A percentile compares a stretch with the other conserved stretches of the same genome.
Evolutionary conservation across 2,888 invertebrate genomes (phyloP).

Genomic region (Heliconius aoede): DNA sequence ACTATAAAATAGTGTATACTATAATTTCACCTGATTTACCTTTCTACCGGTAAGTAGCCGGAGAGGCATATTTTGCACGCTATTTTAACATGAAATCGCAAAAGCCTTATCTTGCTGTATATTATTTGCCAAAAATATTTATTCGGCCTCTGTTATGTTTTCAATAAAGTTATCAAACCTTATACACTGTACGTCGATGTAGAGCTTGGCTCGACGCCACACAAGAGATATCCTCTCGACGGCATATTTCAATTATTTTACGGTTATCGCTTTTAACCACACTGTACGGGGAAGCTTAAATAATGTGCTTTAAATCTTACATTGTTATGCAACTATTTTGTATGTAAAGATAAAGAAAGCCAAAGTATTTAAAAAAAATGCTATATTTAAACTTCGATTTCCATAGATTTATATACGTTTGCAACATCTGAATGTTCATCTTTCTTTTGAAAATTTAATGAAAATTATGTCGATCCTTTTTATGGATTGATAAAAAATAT

Average conservation of each 20-base stretch:
- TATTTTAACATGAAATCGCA: constrained; percentile 60
- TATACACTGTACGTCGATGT: constrained; percentile 42
- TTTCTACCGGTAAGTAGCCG: constrained; percentile 58
- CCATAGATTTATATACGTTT: not conserved
- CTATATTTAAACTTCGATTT: not conserved
- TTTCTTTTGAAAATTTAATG: too few relatives aligned
- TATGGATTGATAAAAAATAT: not conserved
- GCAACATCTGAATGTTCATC: not conserved
- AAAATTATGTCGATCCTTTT: too few relatives aligned
- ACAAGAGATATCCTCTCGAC: constrained; percentile 55
- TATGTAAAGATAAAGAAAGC: not conserved
- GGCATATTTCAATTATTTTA: constrained; percentile 67
- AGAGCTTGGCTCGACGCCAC: constrained; percentile 65
- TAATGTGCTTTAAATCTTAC: constrained; percentile 7
- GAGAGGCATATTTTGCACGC: constrained; percentile 63
- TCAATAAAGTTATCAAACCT: constrained; percentile 49
- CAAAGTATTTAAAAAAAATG: not conserved
- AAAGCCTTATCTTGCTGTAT: constrained; percentile 36
- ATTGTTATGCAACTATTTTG: not conserved
- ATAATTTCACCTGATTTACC: constrained; percentile 71
- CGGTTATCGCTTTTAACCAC: constrained; percentile 42
- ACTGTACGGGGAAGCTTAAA: constrained; percentile 11
- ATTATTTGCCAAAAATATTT: constrained; percentile 53
- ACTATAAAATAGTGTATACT: constrained; percentile 52
- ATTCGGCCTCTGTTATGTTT: constrained; percentile 51